These are phyloP conservation scores for Microctonus aethiopoides DNA, from an alignment of 2,888 invertebrate species.

Conservation along the genomic window DNA sequence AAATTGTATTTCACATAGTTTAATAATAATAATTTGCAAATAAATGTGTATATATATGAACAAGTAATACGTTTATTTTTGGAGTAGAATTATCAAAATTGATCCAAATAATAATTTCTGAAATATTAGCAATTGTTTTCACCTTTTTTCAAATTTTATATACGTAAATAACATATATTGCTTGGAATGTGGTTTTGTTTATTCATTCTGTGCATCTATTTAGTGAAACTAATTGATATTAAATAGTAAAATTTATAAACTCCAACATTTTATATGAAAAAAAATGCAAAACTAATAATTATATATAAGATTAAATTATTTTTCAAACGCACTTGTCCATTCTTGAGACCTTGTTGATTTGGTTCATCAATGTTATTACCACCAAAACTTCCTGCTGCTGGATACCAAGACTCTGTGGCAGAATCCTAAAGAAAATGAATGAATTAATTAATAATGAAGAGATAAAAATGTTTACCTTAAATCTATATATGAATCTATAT, in stretches of 20 bases:
- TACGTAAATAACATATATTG: neutral
- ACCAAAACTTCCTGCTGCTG: constrained; percentile 69
- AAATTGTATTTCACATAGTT: too few relatives aligned
- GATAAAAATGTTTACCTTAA: too few relatives aligned
- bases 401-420: constrained; percentile 67
- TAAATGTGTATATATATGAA: neutral
- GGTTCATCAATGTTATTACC: constrained; percentile 72
- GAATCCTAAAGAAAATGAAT: constrained; percentile 50
- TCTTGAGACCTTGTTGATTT: constrained; percentile 70
- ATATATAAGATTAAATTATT: constrained; percentile 24
- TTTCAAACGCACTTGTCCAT: constrained; percentile 43
- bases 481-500: too few relatives aligned
- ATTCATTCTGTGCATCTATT: neutral
- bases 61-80: neutral
- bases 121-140: neutral
- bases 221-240: constrained; percentile 14
- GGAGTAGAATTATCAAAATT: neutral
- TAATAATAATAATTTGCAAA: too few relatives aligned
- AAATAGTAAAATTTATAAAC: constrained; percentile 4
- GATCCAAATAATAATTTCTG: neutral
- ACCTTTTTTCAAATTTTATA: neutral
- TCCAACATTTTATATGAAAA: constrained; percentile 29
- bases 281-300: constrained; percentile 33
- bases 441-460: too few relatives aligned
- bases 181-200: neutral